Evolutionary conservation across 2,797 vertebrate species (phyloP).

Genomic region (Alfaro cultratus): DNA sequence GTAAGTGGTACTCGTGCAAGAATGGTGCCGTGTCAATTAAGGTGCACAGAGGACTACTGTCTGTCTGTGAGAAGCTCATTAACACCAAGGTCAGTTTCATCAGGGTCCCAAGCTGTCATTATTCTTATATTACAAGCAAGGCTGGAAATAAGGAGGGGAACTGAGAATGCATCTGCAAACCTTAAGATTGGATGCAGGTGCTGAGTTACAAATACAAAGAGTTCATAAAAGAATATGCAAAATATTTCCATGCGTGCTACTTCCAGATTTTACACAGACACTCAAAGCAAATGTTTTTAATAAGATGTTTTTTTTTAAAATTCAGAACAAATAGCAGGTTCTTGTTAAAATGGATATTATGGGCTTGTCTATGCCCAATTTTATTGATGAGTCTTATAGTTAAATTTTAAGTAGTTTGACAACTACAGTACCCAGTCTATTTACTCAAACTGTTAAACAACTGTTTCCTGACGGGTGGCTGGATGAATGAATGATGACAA

Average conservation of each 20-base stretch:
- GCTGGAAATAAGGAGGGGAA: slow-evolving; percentile 53
- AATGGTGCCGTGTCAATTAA: slow-evolving; percentile 71
- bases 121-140: slow-evolving; percentile 66
- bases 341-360: slow-evolving; percentile 61
- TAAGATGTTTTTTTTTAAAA: slow-evolving; percentile 33
- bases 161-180: slow-evolving; percentile 36
- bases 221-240: slow-evolving; percentile 13
- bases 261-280: background rate
- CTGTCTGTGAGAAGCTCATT: slow-evolving; percentile 79
- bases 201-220: slow-evolving; percentile 35
- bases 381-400: slow-evolving; percentile 55
- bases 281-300: slow-evolving; percentile 28
- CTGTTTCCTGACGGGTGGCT: background rate
- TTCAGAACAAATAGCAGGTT: slow-evolving; percentile 63
- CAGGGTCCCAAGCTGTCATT: slow-evolving; percentile 71
- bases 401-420: slow-evolving; percentile 32
- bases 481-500: background rate
- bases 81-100: slow-evolving; percentile 82
- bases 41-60: slow-evolving; percentile 50
- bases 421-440: background rate
- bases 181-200: slow-evolving; percentile 17
- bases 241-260: background rate
- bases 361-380: slow-evolving; percentile 56
- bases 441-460: background rate
- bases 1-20: slow-evolving; percentile 67